A percentile compares a stretch with the other conserved stretches of the same genome.
phyloP scores from a whole-genome alignment of 2,113 vertebrate species.

The Bos indicus region DNA sequence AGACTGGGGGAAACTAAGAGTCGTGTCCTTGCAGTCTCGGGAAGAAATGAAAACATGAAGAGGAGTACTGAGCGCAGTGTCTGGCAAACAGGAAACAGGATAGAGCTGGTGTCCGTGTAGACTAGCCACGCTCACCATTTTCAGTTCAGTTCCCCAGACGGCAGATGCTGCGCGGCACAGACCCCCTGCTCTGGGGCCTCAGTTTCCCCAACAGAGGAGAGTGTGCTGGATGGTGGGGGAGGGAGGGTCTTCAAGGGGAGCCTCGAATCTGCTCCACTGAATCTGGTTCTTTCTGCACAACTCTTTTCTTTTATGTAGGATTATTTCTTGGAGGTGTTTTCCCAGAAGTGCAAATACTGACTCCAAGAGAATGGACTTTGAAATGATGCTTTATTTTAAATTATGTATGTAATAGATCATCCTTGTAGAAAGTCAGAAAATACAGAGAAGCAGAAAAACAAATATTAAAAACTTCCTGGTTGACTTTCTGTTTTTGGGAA shows the following conservation, averaged over 20 bases:
- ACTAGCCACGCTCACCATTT: accelerated
- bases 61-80: accelerated
- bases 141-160: neutral
- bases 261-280: neutral
- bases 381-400: neutral
- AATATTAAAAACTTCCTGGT: neutral
- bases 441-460: neutral
- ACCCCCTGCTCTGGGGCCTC: neutral
- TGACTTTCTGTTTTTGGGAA: neutral
- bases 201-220: neutral
- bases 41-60: neutral
- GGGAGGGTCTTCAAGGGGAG: neutral
- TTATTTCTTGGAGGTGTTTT: neutral
- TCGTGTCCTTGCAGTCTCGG: neutral
- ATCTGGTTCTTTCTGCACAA: neutral
- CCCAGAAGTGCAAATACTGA: neutral
- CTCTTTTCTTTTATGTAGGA: neutral
- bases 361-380: neutral
- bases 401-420: neutral
- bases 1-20: neutral
- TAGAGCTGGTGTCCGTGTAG: accelerated
- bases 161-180: accelerated
- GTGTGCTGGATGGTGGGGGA: neutral
- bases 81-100: neutral
- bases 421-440: neutral